phyloP scores from a whole-genome alignment of 2,113 vertebrate genomes.

The Diphyllodes magnificus region DNA sequence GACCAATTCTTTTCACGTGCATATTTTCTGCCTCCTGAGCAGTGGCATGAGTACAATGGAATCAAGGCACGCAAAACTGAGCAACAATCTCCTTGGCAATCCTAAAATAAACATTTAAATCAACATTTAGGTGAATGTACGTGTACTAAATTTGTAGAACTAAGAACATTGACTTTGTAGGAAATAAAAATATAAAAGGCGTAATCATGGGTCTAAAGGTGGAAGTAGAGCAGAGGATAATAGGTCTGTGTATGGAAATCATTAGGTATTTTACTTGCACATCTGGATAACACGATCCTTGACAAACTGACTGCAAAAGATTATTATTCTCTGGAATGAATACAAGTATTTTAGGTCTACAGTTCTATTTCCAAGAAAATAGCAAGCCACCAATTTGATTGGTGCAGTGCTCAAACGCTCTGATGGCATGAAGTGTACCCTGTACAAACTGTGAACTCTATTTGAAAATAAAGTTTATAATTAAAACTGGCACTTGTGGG shows the following conservation, averaged over 20 bases:
- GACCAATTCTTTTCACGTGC: neutral
- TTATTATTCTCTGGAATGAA: neutral
- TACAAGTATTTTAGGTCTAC: neutral
- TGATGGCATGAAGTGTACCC: neutral
- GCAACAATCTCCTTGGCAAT: neutral
- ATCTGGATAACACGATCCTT: neutral
- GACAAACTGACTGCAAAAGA: neutral
- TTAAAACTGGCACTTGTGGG: constrained; percentile 43
- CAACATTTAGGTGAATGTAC: neutral
- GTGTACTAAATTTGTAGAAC: neutral
- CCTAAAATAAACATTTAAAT: neutral
- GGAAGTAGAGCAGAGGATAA: neutral
- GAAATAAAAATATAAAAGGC: neutral
- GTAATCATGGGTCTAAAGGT: neutral
- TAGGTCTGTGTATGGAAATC: neutral
- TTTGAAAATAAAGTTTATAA: constrained; percentile 54
- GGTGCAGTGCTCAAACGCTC: neutral
- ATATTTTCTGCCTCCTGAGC: neutral
- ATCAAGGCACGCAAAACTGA: neutral
- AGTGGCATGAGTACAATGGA: neutral
- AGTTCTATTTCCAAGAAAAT: neutral
- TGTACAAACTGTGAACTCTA: constrained; percentile 20
- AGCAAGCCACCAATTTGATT: neutral
- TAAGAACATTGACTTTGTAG: neutral
- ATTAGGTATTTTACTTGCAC: neutral